Percentiles rank a stretch among this genome's conserved stretches.
These are phyloP conservation scores for Aethina tumida DNA, from an alignment of 1,140 invertebrate genomes.

Conservation along the genomic window DNA sequence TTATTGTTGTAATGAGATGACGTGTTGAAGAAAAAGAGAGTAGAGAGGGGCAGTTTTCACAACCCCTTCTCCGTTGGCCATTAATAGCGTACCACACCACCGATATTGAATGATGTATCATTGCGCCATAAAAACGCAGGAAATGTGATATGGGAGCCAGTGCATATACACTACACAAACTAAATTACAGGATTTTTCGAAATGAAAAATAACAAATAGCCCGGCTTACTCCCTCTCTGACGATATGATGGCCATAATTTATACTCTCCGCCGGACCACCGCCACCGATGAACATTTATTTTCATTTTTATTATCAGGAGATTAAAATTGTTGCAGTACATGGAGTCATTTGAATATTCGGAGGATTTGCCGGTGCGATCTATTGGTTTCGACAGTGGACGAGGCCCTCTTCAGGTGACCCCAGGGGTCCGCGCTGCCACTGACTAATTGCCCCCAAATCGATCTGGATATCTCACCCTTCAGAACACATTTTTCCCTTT, in stretches of 20 bases:
- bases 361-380: constrained; percentile 28
- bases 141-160: constrained; percentile 36
- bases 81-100: too few relatives aligned
- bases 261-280: constrained; percentile 21
- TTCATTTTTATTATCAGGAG: constrained; percentile 38
- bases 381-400: too few relatives aligned
- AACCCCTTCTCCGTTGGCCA: too few relatives aligned
- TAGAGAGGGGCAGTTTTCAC: too few relatives aligned
- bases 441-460: too few relatives aligned
- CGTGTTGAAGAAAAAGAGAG: too few relatives aligned
- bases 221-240: constrained; percentile 30
- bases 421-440: too few relatives aligned
- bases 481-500: too few relatives aligned
- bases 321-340: constrained; percentile 36
- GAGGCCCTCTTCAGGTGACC: too few relatives aligned
- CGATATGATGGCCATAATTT: constrained; percentile 36
- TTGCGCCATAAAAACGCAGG: constrained; percentile 38
- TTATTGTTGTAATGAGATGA: too few relatives aligned
- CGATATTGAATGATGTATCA: constrained; percentile 39
- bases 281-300: constrained; percentile 35
- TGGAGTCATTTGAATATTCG: constrained; percentile 34
- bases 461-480: too few relatives aligned
- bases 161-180: constrained; percentile 33
- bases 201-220: constrained; percentile 39
- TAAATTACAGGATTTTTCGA: constrained; percentile 38